Percentiles rank a stretch among this genome's conserved stretches.
These are phyloP conservation scores for Hybognathus amarus DNA, from an alignment of 2,797 vertebrate species.

Conservation along the genomic window DNA sequence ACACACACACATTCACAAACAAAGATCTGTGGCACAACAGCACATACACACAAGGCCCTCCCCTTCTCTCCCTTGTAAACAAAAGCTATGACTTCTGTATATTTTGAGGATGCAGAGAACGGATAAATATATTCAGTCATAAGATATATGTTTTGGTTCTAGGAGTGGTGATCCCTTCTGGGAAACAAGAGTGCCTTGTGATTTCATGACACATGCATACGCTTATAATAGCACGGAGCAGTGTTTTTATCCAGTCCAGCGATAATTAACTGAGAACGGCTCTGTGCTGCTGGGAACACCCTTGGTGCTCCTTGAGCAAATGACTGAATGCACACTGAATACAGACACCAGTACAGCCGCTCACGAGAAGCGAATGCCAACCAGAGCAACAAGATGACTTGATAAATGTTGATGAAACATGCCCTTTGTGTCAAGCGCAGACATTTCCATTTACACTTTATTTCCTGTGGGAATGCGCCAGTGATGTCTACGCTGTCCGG, in stretches of 20 bases:
- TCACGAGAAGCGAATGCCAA: neutral
- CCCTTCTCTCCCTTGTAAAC: too few relatives aligned
- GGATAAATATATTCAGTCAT: neutral
- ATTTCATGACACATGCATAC: conserved; percentile 34
- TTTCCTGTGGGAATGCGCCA: conserved; percentile 6
- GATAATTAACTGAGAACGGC: conserved; percentile 44
- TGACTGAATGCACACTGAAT: neutral
- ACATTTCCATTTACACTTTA: conserved; percentile 45
- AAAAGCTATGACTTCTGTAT: neutral
- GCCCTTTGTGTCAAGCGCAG: conserved; percentile 44
- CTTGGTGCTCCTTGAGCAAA: conserved; percentile 43
- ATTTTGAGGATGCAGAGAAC: neutral
- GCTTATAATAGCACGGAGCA: conserved; percentile 7
- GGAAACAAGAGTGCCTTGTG: conserved; percentile 35
- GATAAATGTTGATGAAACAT: conserved; percentile 54
- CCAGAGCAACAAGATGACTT: conserved; percentile 29
- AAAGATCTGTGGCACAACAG: neutral
- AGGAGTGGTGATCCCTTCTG: conserved; percentile 14
- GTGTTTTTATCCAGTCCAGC: conserved; percentile 20
- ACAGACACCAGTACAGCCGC: conserved; percentile 28
- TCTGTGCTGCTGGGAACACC: conserved; percentile 37
- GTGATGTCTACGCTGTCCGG: conserved; percentile 14
- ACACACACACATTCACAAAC: neutral
- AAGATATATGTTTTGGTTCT: conserved; percentile 13
- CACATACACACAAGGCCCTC: neutral